A percentile compares a stretch with the other conserved stretches of the same genome.
Evolutionary conservation across 2,113 vertebrate genomes (phyloP).

Genomic region (Clinocottus analis): DNA sequence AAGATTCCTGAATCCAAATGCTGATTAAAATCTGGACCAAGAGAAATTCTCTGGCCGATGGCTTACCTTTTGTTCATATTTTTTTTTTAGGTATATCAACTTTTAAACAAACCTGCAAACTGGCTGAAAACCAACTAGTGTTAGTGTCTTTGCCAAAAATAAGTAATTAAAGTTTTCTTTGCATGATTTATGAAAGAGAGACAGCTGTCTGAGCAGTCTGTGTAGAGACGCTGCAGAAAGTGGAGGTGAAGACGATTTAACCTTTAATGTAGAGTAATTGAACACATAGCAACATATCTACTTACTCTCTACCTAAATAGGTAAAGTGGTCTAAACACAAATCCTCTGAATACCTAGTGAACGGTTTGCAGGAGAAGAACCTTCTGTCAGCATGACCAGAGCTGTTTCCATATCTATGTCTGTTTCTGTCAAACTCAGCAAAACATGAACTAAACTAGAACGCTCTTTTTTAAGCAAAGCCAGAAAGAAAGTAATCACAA

Average conservation of each 20-base stretch:
- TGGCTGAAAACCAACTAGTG: background rate
- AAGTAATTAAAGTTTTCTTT: background rate
- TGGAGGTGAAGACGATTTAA: background rate
- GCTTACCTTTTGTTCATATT: background rate
- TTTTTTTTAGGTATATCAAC: background rate
- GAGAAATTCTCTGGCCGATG: background rate
- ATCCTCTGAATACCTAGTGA: background rate
- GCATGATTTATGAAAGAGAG: background rate
- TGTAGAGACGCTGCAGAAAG: background rate
- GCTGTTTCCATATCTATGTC: background rate
- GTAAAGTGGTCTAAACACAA: background rate
- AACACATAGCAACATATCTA: background rate
- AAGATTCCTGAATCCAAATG: background rate
- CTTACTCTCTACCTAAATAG: background rate
- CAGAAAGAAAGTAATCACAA: constrained; percentile 42
- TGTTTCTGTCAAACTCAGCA: constrained; percentile 9
- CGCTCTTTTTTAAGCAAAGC: constrained; percentile 23
- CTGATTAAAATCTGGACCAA: background rate
- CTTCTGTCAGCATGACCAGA: background rate
- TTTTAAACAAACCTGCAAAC: background rate
- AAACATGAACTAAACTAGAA: constrained; percentile 22
- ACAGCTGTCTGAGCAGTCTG: background rate
- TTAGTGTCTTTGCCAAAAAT: background rate
- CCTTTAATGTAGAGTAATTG: background rate
- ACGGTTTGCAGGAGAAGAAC: constrained; percentile 4